Evolutionary conservation across 2,113 vertebrate species (phyloP).

Genomic region (Myotis yumanensis): DNA sequence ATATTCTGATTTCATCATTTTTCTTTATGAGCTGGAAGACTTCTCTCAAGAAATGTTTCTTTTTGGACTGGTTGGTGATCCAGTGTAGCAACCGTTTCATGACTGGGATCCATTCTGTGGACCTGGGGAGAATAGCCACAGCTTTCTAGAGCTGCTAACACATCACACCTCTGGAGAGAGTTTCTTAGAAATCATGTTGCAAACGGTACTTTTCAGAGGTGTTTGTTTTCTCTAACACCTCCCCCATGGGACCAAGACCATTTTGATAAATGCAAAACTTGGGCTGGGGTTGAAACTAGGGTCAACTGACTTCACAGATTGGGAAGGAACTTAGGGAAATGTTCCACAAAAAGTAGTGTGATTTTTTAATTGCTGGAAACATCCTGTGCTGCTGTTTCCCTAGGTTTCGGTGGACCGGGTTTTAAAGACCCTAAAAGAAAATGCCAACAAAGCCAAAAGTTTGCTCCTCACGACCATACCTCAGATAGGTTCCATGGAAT

Average conservation of each 20-base stretch:
- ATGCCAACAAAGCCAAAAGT: constrained; percentile 97
- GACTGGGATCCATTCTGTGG: background rate
- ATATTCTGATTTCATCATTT: background rate
- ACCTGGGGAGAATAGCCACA: background rate
- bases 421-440: constrained; percentile 96
- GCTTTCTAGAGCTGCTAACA: background rate
- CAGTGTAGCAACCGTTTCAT: background rate
- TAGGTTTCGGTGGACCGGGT: constrained; percentile 98
- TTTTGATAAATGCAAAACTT: background rate
- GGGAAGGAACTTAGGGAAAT: background rate
- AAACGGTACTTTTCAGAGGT: background rate
- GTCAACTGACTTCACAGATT: background rate
- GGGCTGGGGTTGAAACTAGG: background rate
- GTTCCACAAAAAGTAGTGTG: background rate
- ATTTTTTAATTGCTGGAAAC: constrained; percentile 14
- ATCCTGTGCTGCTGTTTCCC: constrained; percentile 64
- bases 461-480: constrained; percentile 94
- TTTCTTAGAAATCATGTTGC: background rate
- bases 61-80: background rate
- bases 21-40: background rate
- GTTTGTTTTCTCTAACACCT: background rate
- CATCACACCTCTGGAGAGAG: background rate
- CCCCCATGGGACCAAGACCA: background rate
- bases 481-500: constrained; percentile 93
- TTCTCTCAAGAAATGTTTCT: background rate